Conservation (phyloP, 2,888 invertebrate species). For the Tuta absoluta region DNA sequence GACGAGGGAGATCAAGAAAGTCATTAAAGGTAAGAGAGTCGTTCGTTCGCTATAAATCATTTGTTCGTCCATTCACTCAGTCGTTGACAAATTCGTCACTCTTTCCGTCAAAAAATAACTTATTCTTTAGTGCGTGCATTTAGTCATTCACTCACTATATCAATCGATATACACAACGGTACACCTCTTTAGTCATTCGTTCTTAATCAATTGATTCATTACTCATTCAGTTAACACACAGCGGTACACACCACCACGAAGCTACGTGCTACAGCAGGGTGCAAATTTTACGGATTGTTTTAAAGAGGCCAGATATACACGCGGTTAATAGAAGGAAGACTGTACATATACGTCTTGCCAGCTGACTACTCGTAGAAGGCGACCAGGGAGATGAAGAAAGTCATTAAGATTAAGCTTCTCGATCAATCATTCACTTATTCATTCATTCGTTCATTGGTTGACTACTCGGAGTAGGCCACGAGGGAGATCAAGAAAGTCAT, state of each 20-base stretch:
- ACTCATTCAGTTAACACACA: slow-evolving; percentile 63
- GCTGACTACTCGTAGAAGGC: slow-evolving; percentile 93
- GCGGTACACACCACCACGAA: slow-evolving; percentile 95
- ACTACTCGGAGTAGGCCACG: slow-evolving; percentile 93
- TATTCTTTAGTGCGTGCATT: not conserved
- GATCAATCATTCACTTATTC: no score
- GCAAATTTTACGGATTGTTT: slow-evolving; percentile 90
- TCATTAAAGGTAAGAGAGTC: slow-evolving; percentile 87
- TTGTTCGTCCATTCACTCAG: not conserved
- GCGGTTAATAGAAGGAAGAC: slow-evolving; percentile 91
- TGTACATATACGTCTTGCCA: slow-evolving; percentile 91
- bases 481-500: slow-evolving; percentile 93
- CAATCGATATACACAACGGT: not conserved
- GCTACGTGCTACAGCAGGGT: slow-evolving; percentile 95
- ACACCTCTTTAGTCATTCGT: no score
- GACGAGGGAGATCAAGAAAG: slow-evolving; percentile 91
- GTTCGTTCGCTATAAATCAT: not conserved
- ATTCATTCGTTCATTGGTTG: slow-evolving; percentile 75
- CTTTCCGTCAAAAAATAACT: not conserved
- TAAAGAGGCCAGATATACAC: slow-evolving; percentile 90
- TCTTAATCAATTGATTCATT: no score
- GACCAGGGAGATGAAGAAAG: slow-evolving; percentile 91
- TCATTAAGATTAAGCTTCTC: slow-evolving; percentile 87
- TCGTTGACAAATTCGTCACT: not conserved
- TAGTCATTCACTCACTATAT: not conserved